Conservation (phyloP, 2,113 vertebrate species). For the Malurus melanocephalus region DNA sequence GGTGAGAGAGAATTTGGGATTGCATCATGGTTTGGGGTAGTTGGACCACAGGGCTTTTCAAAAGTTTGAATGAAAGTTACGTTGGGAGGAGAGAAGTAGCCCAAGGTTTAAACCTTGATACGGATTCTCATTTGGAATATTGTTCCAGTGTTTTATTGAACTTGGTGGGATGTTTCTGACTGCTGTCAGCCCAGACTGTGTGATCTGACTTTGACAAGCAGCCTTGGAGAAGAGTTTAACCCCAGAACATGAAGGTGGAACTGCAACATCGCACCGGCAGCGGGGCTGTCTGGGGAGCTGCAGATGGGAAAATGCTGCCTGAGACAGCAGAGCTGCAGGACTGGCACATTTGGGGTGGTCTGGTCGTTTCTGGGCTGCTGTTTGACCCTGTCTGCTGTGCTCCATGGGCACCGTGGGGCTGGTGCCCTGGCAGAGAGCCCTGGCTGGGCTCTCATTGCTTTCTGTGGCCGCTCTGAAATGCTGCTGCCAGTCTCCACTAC, state of each 20-base stretch:
- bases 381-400: not conserved
- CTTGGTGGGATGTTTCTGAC: not conserved
- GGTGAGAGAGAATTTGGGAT: not conserved
- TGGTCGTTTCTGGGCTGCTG: not conserved
- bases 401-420: not conserved
- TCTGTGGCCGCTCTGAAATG: not conserved
- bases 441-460: not conserved
- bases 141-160: not conserved
- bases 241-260: not conserved
- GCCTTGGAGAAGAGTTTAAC: not conserved
- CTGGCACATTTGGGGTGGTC: not conserved
- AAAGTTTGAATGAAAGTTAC: not conserved
- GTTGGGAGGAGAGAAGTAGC: not conserved
- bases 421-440: not conserved
- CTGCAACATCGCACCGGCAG: accelerated
- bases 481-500: not conserved
- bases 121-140: not conserved
- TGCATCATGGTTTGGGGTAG: not conserved
- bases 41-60: not conserved
- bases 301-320: not conserved
- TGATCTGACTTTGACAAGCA: not conserved
- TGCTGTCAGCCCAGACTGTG: not conserved
- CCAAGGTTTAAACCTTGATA: not conserved
- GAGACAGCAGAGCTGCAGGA: not conserved
- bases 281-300: not conserved